Base-by-base conservation (phyloP, 2,113 vertebrate species). In the Brachypteracias leptosomus region DNA sequence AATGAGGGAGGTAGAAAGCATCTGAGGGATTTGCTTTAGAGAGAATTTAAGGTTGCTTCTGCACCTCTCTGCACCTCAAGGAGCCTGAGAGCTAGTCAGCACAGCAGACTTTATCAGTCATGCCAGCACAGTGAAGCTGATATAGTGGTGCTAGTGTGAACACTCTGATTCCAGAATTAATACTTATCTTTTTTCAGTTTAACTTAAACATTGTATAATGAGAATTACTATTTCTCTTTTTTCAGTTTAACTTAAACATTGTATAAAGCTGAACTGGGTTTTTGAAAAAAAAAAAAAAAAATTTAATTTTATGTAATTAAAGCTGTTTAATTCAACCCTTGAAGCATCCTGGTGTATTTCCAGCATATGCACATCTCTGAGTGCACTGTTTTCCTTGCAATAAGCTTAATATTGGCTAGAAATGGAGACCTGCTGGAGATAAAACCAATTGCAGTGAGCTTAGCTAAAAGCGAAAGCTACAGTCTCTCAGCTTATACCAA, bases 11-110 rank as follows among this genome's bases (percentile, higher is more conserved):
- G 74, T 71, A 81, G 86, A 77, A 79, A 76, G 62, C 80, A 66
- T 88, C 90, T 70, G 80, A 83, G 73, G 76, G 76, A 90, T 83
- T 94, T 93, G 63, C 55, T 94, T 83, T 59, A 61, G 82, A 86
- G 78, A 83, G 59, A 91, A 90, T 91, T 71, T 94, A 93, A 94
- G 88, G 90, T 87, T 92, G 54, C 52, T 73, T 55, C 52, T 88
- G 67, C 61, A 74, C 47, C 42, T 77, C 38, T 89, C 67, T 54
- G 70, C 52, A 82, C 40, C 66, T 90, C 54, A 79, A 61, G 66
- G 49, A 91, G 72, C 11, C 73, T 65, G 75, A 73, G 42, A 88
- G 71, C 70, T 31, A 75, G 52, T 82, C 52, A 55, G 70, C 73
- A 68, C 40, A 62, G 73, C 49, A 88, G 35, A 46, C 47, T 47